Evolutionary conservation across 2,797 vertebrate genomes (phyloP), one percentile per base, ranked within the genome.

Genomic region (Tokudaia muenninki): DNA sequence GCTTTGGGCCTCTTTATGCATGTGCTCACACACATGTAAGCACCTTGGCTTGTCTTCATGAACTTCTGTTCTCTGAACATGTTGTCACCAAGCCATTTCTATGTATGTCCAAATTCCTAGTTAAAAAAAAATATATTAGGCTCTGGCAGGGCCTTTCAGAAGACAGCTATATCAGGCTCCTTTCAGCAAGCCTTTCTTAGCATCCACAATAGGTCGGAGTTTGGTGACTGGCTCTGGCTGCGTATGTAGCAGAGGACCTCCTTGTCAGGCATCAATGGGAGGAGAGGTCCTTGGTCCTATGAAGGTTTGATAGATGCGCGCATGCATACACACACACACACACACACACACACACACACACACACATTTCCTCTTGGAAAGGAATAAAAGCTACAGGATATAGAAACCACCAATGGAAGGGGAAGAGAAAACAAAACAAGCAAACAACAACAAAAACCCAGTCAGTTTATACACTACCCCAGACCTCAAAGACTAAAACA

Each of bases 41-140:
- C 21, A 93, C 57, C 37, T 13, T 89, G 83, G 47, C 70, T 96
- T 47, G 77, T 31, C 26, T 41, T 96, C 34, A 74, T 67, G 41
- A 50, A 87, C 77, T 55, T 63, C 13, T 79, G 11, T 59, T 50
- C 57, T 93, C 65, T 65, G 59, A 90, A 92, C 93, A 90, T 63
- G 22, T n/a, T 50, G 52, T 92, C 79, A 86, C 77, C 61, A 82
- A 31, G 41, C 50, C 61, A 37, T 17, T 57, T 31, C 52, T 19
- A 29, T 87, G 88, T 61, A 22, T 34, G 26, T 80, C 17, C 65
- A 92, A 78, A 44, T 1, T 74, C 17, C 59, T 92, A 26, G 55
- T 57, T 10, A 19, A 87, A 72, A 87, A 79, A 41, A 41, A 67
- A 83, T 2, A 77, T 61, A 52, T 52, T 52, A 52, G 52, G 9